A percentile compares a stretch with the other conserved stretches of the same genome.
These are phyloP conservation scores for Galagoides demidoff DNA, from an alignment of 2,797 vertebrate species.

Conservation along the genomic window DNA sequence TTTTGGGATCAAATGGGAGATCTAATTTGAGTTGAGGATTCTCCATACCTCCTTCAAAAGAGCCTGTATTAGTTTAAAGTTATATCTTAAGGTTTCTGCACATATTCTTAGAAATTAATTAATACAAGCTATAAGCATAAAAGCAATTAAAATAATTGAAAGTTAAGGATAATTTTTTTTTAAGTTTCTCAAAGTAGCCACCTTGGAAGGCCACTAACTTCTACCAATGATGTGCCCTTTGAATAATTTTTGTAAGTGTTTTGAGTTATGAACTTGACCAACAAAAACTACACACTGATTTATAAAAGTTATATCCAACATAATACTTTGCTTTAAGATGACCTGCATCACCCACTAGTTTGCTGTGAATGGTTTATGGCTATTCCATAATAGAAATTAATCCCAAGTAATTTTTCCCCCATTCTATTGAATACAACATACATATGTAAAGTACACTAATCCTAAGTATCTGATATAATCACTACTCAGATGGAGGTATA, in stretches of 20 bases:
- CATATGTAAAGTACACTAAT: neutral
- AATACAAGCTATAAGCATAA: neutral
- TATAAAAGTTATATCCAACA: neutral
- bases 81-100: neutral
- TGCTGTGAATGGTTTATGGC: neutral
- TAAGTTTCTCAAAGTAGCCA: neutral
- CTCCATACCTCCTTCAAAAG: too few relatives aligned
- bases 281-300: neutral
- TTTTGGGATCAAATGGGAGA: too few relatives aligned
- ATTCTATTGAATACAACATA: neutral
- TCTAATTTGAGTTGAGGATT: too few relatives aligned
- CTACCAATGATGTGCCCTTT: neutral
- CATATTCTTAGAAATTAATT: neutral
- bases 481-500: neutral
- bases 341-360: neutral
- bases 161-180: neutral
- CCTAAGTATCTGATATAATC: neutral
- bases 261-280: neutral
- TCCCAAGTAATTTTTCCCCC: neutral
- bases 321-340: neutral
- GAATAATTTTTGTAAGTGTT: neutral
- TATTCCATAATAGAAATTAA: neutral
- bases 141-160: slow-evolving; percentile 14
- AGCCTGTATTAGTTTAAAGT: neutral
- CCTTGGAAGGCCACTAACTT: neutral